Percentiles rank a stretch among this genome's conserved stretches.
Evolutionary conservation across 1,140 invertebrate genomes (phyloP).

Genomic region (Eufriesea mexicana): DNA sequence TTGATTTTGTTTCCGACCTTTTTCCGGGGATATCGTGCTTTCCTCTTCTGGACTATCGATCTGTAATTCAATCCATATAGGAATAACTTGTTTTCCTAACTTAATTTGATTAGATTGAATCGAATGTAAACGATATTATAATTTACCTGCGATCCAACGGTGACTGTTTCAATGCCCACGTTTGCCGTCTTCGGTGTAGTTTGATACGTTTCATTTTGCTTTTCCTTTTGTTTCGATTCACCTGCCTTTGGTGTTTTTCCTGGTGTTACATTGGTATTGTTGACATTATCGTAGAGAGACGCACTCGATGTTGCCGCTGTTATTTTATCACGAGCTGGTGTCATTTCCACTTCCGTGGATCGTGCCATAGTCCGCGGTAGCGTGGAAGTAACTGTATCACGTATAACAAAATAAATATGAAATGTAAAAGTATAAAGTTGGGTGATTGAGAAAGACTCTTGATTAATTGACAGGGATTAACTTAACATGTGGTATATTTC

Average conservation of each 20-base stretch:
- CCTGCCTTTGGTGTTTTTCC: constrained; percentile 73
- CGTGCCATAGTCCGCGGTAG: constrained; percentile 90
- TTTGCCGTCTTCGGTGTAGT: constrained; percentile 79
- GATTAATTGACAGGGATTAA: no score
- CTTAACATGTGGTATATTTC: no score
- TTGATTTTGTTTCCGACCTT: constrained; percentile 80
- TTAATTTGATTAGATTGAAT: neutral
- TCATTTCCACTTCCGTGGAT: constrained; percentile 86
- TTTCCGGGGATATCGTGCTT: constrained; percentile 76
- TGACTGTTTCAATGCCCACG: constrained; percentile 84
- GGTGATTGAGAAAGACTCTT: no score
- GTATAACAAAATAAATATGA: neutral
- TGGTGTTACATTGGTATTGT: constrained; percentile 74
- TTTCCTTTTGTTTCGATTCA: constrained; percentile 77
- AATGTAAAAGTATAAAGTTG: constrained; percentile 3
- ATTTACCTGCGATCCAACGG: constrained; percentile 82
- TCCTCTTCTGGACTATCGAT: constrained; percentile 83
- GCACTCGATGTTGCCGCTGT: constrained; percentile 92
- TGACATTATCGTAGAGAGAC: constrained; percentile 94
- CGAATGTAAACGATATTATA: neutral
- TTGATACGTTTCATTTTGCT: constrained; percentile 80
- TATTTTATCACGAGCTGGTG: constrained; percentile 87
- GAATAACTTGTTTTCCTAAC: neutral
- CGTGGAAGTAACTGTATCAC: constrained; percentile 84
- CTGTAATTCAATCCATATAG: constrained; percentile 60